Evolutionary conservation across 2,797 vertebrate species (phyloP), one percentile per base, ranked within the genome.

Genomic region (Podarcis siculus): DNA sequence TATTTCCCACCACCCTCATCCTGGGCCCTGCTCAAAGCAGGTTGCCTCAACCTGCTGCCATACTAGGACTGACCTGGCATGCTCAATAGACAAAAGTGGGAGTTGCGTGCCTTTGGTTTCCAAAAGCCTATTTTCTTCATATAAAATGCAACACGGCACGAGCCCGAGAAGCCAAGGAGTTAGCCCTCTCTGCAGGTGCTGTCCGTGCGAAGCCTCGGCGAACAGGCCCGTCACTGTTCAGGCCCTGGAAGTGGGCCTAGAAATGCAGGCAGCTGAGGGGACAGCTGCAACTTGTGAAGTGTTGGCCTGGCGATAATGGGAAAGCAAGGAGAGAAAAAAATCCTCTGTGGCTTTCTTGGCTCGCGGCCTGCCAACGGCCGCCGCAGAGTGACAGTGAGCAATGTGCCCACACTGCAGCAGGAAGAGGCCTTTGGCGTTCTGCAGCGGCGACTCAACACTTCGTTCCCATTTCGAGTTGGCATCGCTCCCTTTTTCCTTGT

Each of bases 261-360:
- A 81, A 75, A 66, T n/a, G 42, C 67, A 73, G 81, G 82, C 85
- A 87, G 85, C 89, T 90, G 81, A 90, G 79, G n/a, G 17, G 49
- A 73, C 85, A 90, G 72, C 89, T 90, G 89, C 80, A 61, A n/a
- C 58, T 83, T 55, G 75, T 55, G 12, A 67, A 79, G 19, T 27
- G 66, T 81, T 89, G 85, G 85, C 89, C 72, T 76, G 78, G 76
- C 49, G 32, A 58, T 69, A 80, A 42, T 42, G 37, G 35, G 61
- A 77, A 76, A 73, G 37, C 27, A 10, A 15, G 42, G 58, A 25
- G 37, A 35, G 13, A 37, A 17, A 42, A 15, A 15, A 49, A 73
- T 45, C 35, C 73, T 58, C 82, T 75, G 32, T 21, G 42, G 82
- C 55, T 64, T 90, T 79, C 66, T 75, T 69, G 86, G 82, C 82